Base-by-base conservation (phyloP, 2,797 vertebrate genomes). In the Sebastes umbrosus region DNA sequence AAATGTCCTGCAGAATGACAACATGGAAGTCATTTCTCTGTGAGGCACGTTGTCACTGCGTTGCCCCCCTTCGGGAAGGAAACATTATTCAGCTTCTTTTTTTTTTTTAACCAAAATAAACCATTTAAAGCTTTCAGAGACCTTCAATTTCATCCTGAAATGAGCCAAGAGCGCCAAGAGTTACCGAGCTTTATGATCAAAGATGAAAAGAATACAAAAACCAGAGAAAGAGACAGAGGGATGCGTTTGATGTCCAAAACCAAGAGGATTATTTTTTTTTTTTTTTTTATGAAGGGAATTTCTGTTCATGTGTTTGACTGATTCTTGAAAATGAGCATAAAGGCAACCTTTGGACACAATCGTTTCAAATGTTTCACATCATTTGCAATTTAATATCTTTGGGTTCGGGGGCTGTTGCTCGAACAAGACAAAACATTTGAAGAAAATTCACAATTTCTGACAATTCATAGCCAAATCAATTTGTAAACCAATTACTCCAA, bases 191-290 rank as follows among this genome's bases (percentile, higher is more conserved):
- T 79, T 70, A 85, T 77, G 78, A 90, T 86, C 74, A 91, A 84
- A 87, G 85, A 87, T 68, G 75, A 84, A 87, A 79, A 79, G 69
- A 75, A 83, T 43, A 82, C 59, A 60, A 81, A 55, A 82, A 75
- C 22, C 34, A 70, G 76, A 76, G 75, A 69, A 80, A 73, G 4
- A 87, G 6, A 69, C 18, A 69, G 36, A 39, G 34, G 18, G 24
- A n/a, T 1, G 64, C 64, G 75, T 87, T 80, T 77, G 79, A 90
- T 87, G 64, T 75, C 71, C 75, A 54, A n/a, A 69, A 34, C n/a
- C 14, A 64, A 85, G 24, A 64, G 22, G 27, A 67, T 79, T 65
- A 32, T 18, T 82, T 20, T 4, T 36, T 39, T 39, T 34, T 13
- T 39, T 27, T 27, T 83, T 46, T 84, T 39, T 25, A 79, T 75